Conservation (phyloP, 2,888 invertebrate genomes). For the Acanthoscelides obtectus region DNA sequence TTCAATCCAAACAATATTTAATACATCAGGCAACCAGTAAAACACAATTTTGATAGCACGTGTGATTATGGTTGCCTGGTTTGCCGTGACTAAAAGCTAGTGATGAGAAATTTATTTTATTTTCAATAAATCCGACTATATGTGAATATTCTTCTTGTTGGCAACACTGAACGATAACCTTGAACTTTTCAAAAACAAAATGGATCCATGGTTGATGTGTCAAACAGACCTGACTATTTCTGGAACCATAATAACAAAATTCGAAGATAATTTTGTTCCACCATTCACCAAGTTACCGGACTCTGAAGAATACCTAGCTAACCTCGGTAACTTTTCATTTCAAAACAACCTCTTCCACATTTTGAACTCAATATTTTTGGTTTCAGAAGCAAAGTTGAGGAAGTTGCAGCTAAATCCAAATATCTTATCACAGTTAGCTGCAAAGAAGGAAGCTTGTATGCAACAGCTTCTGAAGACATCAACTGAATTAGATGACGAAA, state of each 20-base stretch:
- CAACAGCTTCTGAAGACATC: conserved; percentile 44
- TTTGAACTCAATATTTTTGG: conserved; percentile 11
- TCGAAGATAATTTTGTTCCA: conserved; percentile 41
- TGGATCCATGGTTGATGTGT: conserved; percentile 35
- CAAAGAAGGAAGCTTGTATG: conserved; percentile 52
- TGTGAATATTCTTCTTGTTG: too few relatives aligned
- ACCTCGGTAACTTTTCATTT: conserved; percentile 31
- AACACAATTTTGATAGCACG: too few relatives aligned
- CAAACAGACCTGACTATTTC: conserved; percentile 24
- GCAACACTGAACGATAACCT: too few relatives aligned
- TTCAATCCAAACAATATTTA: too few relatives aligned
- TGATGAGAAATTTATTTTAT: too few relatives aligned
- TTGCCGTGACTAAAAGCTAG: too few relatives aligned
- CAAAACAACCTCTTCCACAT: neutral
- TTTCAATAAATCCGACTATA: too few relatives aligned
- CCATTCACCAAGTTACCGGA: conserved; percentile 34
- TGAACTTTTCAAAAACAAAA: conserved; percentile 14
- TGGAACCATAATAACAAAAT: conserved; percentile 29
- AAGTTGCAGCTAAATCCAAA: conserved; percentile 50
- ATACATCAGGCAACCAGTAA: too few relatives aligned
- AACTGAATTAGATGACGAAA: conserved; percentile 20
- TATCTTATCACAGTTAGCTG: conserved; percentile 49
- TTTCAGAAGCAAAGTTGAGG: conserved; percentile 49
- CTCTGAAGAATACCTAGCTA: conserved; percentile 37
- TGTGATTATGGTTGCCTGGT: too few relatives aligned